phyloP scores from a whole-genome alignment of 2,888 invertebrate species.

The Pachycephus smyrnensis region DNA sequence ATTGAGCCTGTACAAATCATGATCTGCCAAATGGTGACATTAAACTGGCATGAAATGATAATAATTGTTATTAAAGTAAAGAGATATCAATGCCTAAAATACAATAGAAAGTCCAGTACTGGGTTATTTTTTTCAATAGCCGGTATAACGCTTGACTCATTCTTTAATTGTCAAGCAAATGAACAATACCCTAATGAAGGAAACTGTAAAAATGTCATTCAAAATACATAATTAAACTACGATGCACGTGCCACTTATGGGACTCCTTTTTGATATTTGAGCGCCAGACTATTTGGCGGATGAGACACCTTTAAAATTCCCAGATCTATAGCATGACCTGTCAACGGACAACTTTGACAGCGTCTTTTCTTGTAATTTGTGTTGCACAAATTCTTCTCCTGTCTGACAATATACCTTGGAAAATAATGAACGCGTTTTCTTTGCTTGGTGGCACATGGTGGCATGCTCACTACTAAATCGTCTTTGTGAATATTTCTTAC shows the following conservation, averaged over 20 bases:
- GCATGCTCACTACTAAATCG: slow-evolving; percentile 50
- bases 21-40: neutral
- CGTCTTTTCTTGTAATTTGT: slow-evolving; percentile 37
- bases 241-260: slow-evolving; percentile 15
- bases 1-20: neutral
- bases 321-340: slow-evolving; percentile 55
- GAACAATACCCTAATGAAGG: too few species aligned
- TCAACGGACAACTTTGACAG: slow-evolving; percentile 47
- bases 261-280: slow-evolving; percentile 48
- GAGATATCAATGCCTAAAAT: neutral
- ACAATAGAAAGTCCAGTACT: neutral
- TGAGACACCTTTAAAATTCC: slow-evolving; percentile 44
- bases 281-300: slow-evolving; percentile 48
- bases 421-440: slow-evolving; percentile 55
- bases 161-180: too few species aligned
- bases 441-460: slow-evolving; percentile 46
- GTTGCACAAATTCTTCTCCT: slow-evolving; percentile 36
- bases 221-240: neutral
- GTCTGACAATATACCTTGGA: slow-evolving; percentile 49
- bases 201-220: neutral
- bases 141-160: neutral
- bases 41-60: neutral
- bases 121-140: neutral
- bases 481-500: slow-evolving; percentile 50
- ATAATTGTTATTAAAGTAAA: neutral